Percentiles rank a stretch among this genome's conserved stretches.
These are phyloP conservation scores for Platycercus adscitus DNA, from an alignment of 2,113 vertebrate species.

Conservation along the genomic window DNA sequence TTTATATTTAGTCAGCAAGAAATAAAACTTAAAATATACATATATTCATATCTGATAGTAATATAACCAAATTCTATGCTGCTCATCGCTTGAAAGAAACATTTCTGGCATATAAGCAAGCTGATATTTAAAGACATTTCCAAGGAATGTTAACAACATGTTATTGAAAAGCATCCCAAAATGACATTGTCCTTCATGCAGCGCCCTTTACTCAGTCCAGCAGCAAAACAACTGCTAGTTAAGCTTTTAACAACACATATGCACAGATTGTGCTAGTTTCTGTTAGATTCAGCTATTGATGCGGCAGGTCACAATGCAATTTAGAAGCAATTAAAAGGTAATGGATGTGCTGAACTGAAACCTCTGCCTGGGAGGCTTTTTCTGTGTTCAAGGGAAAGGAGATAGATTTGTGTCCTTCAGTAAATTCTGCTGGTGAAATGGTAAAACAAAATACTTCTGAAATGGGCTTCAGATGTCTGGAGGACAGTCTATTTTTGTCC, in stretches of 20 bases:
- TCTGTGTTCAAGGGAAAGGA: slow-evolving; percentile 62
- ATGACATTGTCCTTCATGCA: slow-evolving; percentile 28
- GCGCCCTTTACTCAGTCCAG: slow-evolving; percentile 41
- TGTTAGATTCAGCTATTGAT: slow-evolving; percentile 81
- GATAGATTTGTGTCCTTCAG: slow-evolving; percentile 75
- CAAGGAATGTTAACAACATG: not conserved
- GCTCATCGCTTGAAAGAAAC: not conserved
- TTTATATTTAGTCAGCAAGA: not conserved
- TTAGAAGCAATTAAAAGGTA: slow-evolving; percentile 95
- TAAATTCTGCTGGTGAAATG: slow-evolving; percentile 52
- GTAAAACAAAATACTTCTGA: slow-evolving; percentile 39
- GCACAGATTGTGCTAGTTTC: slow-evolving; percentile 58
- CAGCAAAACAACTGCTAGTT: slow-evolving; percentile 32
- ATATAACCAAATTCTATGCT: not conserved
- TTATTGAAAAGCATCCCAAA: slow-evolving; percentile 6
- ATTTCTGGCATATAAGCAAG: slow-evolving; percentile 48
- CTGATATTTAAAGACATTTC: slow-evolving; percentile 42
- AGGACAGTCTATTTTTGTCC: slow-evolving; percentile 36
- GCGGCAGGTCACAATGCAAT: slow-evolving; percentile 87
- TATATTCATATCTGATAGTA: not conserved
- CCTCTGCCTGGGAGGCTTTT: slow-evolving; percentile 83
- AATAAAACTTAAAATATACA: not conserved
- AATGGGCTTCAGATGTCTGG: slow-evolving; percentile 39
- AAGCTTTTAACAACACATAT: slow-evolving; percentile 35
- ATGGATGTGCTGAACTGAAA: slow-evolving; percentile 87